A percentile compares a stretch with the other conserved stretches of the same genome.
Conservation (phyloP, 2,113 vertebrate genomes). For the Dromas ardeola region DNA sequence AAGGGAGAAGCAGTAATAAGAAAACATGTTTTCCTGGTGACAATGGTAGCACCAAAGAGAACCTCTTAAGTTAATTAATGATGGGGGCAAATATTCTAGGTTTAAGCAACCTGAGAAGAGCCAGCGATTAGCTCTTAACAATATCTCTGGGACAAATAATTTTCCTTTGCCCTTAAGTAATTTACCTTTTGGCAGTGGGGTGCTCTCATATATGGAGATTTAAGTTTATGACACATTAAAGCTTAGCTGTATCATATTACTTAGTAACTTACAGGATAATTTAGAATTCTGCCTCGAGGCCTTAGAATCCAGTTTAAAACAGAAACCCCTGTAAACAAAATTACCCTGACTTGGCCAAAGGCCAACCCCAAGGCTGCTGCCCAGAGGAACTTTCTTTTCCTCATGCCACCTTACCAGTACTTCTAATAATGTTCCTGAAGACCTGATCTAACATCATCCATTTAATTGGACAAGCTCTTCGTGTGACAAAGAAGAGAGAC, state of each 20-base stretch:
- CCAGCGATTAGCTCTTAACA: not conserved
- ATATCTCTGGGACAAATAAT: not conserved
- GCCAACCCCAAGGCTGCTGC: not conserved
- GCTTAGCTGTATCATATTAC: slow-evolving; percentile 11
- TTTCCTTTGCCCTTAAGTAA: not conserved
- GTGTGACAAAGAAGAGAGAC: not conserved
- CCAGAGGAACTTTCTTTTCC: not conserved
- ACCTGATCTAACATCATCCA: not conserved
- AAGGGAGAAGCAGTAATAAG: not conserved
- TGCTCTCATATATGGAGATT: not conserved
- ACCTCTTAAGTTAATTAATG: not conserved
- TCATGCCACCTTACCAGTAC: not conserved
- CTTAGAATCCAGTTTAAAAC: not conserved
- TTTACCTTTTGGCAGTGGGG: slow-evolving; percentile 10
- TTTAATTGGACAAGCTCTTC: not conserved
- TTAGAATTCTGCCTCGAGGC: not conserved
- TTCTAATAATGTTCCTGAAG: not conserved
- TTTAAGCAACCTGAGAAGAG: slow-evolving; percentile 15
- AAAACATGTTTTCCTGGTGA: not conserved
- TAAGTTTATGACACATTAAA: slow-evolving; percentile 27
- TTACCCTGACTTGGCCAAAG: not conserved
- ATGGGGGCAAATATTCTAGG: not conserved
- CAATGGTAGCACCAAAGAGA: not conserved
- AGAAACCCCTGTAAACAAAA: not conserved
- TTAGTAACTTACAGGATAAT: not conserved